These are phyloP conservation scores for Melanchra persicariae DNA, from an alignment of 2,888 invertebrate species.

Conservation along the genomic window DNA sequence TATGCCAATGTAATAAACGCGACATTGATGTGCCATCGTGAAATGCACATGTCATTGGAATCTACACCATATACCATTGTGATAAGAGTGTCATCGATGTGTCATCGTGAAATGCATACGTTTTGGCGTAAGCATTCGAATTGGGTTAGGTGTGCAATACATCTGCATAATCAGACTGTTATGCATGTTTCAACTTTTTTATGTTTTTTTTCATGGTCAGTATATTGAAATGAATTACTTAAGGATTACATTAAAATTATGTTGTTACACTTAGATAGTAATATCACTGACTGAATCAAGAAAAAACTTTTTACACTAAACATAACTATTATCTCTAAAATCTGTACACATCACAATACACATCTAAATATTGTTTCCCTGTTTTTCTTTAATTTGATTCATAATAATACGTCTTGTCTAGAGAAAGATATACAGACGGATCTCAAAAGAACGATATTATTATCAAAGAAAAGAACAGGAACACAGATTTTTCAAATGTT, in stretches of 20 bases:
- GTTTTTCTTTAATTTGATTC: no score
- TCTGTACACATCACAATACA: no score
- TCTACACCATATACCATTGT: neutral
- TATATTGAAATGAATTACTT: conserved; percentile 43
- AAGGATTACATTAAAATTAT: conserved; percentile 35
- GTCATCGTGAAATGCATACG: conserved; percentile 2
- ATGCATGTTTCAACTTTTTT: conserved; percentile 31
- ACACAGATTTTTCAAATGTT: neutral
- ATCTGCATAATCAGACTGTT: conserved; percentile 49
- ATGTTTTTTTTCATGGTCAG: conserved; percentile 37
- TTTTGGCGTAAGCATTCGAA: conserved; percentile 48
- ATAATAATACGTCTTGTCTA: no score
- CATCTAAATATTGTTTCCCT: no score
- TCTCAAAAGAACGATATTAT: fast-evolving
- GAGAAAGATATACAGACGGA: neutral
- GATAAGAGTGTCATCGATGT: neutral
- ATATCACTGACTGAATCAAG: neutral
- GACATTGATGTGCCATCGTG: neutral
- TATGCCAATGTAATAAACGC: neutral
- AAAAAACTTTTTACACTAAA: no score
- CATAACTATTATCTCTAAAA: neutral
- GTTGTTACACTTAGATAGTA: conserved; percentile 3
- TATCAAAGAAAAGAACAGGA: no score
- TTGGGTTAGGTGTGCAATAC: conserved; percentile 59
- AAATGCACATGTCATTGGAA: conserved; percentile 25